A percentile compares a stretch with the other conserved stretches of the same genome.
Conservation (phyloP, 2,797 vertebrate genomes). For the Sebastes taczanowskii region DNA sequence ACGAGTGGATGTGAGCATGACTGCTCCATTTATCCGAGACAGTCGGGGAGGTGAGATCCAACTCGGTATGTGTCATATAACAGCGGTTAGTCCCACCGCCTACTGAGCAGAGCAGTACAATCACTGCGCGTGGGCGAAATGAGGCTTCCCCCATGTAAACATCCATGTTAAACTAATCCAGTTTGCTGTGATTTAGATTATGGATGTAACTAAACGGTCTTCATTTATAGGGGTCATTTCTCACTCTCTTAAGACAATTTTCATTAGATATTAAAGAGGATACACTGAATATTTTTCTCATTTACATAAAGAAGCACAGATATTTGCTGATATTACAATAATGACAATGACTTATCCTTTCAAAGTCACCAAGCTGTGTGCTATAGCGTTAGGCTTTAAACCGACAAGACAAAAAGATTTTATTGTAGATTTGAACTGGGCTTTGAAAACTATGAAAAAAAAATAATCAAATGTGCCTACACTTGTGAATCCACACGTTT, state of each 20-base stretch:
- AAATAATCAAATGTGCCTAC: constrained; percentile 42
- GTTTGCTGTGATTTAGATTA: constrained; percentile 40
- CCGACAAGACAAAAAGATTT: not conserved
- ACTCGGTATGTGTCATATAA: constrained; percentile 70
- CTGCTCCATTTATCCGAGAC: constrained; percentile 52
- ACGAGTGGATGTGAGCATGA: constrained; percentile 32
- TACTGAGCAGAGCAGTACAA: constrained; percentile 59
- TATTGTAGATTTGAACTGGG: constrained; percentile 23
- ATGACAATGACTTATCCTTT: not conserved
- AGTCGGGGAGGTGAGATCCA: constrained; percentile 43
- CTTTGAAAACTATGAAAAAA: constrained; percentile 41
- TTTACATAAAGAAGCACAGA: constrained; percentile 14
- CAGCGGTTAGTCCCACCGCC: constrained; percentile 72
- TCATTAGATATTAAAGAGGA: not conserved
- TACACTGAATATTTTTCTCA: constrained; percentile 5
- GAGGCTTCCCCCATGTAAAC: constrained; percentile 73
- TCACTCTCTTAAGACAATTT: constrained; percentile 9
- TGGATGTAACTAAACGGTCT: not conserved
- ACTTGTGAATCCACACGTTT: constrained; percentile 68
- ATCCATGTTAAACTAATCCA: constrained; percentile 18
- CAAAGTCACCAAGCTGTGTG: not conserved
- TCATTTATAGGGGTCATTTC: not conserved
- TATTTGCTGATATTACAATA: not conserved
- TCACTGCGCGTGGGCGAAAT: constrained; percentile 56
- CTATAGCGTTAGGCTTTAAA: not conserved